Base-by-base conservation (phyloP, 2,797 vertebrate genomes). In the Notolabrus celidotus region DNA sequence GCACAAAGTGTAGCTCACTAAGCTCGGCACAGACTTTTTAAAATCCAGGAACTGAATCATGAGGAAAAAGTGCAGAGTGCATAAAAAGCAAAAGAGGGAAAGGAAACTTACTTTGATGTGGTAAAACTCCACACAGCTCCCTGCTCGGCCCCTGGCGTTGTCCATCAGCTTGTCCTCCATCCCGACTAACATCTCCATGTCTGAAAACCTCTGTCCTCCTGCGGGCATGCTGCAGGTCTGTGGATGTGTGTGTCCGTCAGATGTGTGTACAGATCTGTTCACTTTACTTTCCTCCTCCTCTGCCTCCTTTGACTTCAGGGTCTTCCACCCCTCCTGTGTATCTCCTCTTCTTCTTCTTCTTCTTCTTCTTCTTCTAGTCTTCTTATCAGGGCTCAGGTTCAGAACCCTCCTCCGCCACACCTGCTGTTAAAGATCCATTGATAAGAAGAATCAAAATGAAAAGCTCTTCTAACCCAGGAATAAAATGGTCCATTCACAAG, bases 91-190 rank as follows among this genome's bases (percentile, higher is more conserved):
- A 5, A 1, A 12, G 31, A 53, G 4, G 1, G 12, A 57, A 49
- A 38, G 4, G 1, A 22, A 27, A 85, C 89, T 88, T 74, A 91
- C 90, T 47, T 68, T 89, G 73, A 86, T 8, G 0, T 53, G 75
- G 82, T 85, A 33, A 25, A 92, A 84, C 88, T 92, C 91, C 82
- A 89, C 89, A 10, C 90, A 92, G 87, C 91, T 92, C 36, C 90
- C 87, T 0, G 91, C 87, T 7, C 91, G 55, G 74, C 73, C 71
- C 76, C 90, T 82, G 51, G 73, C 68, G 0, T 42, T 20, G 23
- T 79, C 72, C 39, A 6, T 58, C 7, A 22, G 72, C 69, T 61
- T 52, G 1, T 84, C 71, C 58, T 86, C 86, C 83, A 86, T 82
- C 76, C 69, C 78, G 0, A 67, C 74, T 2, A 77, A 61, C 76